These are phyloP conservation scores for Macrosiphum euphorbiae DNA, from an alignment of 2,888 invertebrate genomes.

Conservation along the genomic window DNA sequence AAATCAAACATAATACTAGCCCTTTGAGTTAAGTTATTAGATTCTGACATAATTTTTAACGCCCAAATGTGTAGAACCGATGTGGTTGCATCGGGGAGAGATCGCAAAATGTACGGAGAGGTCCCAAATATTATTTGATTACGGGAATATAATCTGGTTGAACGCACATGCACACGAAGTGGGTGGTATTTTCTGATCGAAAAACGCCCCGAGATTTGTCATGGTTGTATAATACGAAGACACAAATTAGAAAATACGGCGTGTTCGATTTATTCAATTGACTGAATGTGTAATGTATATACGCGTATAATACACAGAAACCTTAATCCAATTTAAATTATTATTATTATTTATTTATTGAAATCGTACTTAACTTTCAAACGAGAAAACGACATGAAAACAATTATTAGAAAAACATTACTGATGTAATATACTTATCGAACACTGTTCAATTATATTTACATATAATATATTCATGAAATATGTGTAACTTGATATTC, in stretches of 20 bases:
- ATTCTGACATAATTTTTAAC: slow-evolving; percentile 41
- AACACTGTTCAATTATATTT: background rate
- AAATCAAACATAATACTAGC: slow-evolving; percentile 1
- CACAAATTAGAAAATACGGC: slow-evolving; percentile 55
- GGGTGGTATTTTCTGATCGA: slow-evolving; percentile 62
- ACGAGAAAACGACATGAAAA: background rate
- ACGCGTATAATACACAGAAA: background rate
- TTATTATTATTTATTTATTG: slow-evolving; percentile 35
- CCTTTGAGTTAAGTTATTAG: slow-evolving; percentile 36
- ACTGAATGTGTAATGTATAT: slow-evolving; percentile 20
- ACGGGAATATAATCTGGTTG: slow-evolving; percentile 44
- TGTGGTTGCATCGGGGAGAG: background rate
- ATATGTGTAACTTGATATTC: slow-evolving; percentile 11
- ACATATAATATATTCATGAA: background rate
- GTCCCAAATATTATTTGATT: slow-evolving; percentile 50
- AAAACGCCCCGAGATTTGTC: slow-evolving; percentile 62
- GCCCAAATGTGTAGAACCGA: slow-evolving; percentile 12
- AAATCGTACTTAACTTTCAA: background rate
- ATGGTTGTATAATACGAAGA: slow-evolving; percentile 54
- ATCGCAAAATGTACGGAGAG: slow-evolving; percentile 19
- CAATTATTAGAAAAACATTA: background rate
- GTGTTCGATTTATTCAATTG: slow-evolving; percentile 45
- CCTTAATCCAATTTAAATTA: slow-evolving; percentile 50
- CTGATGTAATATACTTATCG: background rate
- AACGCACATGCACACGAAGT: slow-evolving; percentile 46